Evolutionary conservation across 1,140 invertebrate genomes (phyloP), one percentile per base, ranked within the genome.

Genomic region (Magallana ariakensis): DNA sequence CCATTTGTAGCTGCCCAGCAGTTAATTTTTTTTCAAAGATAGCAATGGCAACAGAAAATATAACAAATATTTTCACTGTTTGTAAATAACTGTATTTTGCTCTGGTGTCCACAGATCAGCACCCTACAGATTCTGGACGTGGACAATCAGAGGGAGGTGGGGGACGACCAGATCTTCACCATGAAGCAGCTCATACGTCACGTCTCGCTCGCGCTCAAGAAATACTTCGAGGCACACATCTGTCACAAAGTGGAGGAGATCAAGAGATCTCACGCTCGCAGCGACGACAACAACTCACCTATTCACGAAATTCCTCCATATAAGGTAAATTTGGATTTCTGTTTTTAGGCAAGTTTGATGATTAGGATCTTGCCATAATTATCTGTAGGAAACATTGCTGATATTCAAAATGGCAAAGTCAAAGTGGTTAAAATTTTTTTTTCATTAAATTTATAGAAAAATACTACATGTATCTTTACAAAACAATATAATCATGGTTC

Each of bases 181-280:
- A 97, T 97, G n/a, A 94, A 98, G n/a, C 98, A 99, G 95, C 97
- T 98, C 81, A 97, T 98, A 0, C 95, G 98, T 13, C 98, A 99
- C 94, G 98, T 99, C 3, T 98, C 97, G 92, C 96, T 97, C 8
- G 97, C 98, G 3, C 95, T 99, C 0, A 97, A 98, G 92, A 96
- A 97, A 87, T 99, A 99, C 90, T 97, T 98, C 94, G 98, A 99
- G 94, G 97, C 97, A 2, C 98, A 99, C 94, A 95, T 99, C 56
- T 96, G 97, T 90, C 95, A 97, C 60, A 97, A 98, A 92, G 97
- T 97, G 13, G 97, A 98, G 88, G 96, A 97, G 88, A 95, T 98
- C 0, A 96, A 97, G 89, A 93, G 97, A 88, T 95, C 95, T 1
- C 95, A 96, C 91, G 89, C 90, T 16, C 89, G 95, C 58, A 94